Conservation (phyloP, 1,140 invertebrate species). For the Drosophila pseudoananassae region DNA sequence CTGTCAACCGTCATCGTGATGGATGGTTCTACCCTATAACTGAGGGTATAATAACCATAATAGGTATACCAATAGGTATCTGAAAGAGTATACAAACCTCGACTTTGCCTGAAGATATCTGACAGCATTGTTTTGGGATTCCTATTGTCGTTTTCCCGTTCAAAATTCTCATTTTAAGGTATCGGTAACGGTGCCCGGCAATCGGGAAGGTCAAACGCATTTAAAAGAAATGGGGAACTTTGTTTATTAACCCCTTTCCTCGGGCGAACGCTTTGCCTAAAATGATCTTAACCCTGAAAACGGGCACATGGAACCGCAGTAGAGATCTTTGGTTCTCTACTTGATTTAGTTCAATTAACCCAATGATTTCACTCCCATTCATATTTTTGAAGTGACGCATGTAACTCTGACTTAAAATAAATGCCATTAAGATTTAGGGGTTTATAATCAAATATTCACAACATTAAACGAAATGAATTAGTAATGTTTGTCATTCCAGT, state of each 20-base stretch:
- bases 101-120: background rate
- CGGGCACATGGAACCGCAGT: background rate
- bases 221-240: slow-evolving; percentile 2
- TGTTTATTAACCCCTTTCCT: background rate
- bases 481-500: too few relatives aligned
- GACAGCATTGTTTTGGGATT: background rate
- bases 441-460: background rate
- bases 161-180: slow-evolving; percentile 23
- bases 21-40: slow-evolving; percentile 15
- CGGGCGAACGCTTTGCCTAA: background rate
- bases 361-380: background rate
- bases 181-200: slow-evolving; percentile 20
- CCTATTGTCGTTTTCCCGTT: slow-evolving; percentile 31
- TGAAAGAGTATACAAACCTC: background rate
- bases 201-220: slow-evolving; percentile 32
- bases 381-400: slow-evolving; percentile 1
- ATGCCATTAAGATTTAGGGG: slow-evolving; percentile 1
- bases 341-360: background rate
- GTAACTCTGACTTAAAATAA: background rate
- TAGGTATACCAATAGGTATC: too few relatives aligned
- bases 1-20: slow-evolving; percentile 41
- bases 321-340: background rate
- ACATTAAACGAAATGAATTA: too few relatives aligned
- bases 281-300: background rate
- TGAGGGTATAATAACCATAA: background rate